Percentiles rank a stretch among this genome's conserved stretches.
phyloP scores from a whole-genome alignment of 2,888 invertebrate species.

The Odontocolon sp. region DNA sequence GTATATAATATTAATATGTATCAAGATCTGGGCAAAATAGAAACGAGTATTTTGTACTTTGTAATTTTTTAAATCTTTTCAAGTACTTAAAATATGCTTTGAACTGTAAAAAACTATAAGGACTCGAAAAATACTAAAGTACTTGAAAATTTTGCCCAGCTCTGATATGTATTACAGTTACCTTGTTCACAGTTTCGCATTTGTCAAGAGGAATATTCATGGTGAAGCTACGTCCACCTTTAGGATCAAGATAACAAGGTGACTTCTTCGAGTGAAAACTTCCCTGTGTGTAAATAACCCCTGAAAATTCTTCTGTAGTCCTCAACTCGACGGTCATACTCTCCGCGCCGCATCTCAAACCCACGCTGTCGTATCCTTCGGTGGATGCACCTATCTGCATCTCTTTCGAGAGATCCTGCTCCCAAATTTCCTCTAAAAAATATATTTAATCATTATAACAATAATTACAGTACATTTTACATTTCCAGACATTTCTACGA shows the following conservation, averaged over 20 bases:
- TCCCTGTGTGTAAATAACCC: slow-evolving; percentile 85
- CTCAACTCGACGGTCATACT: slow-evolving; percentile 82
- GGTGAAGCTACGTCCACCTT: slow-evolving; percentile 80
- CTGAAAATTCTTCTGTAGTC: slow-evolving; percentile 83
- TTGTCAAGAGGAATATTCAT: slow-evolving; percentile 83
- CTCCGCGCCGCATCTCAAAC: slow-evolving; percentile 83
- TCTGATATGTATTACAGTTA: too few species aligned
- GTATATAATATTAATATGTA: neutral
- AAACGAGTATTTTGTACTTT: too few species aligned
- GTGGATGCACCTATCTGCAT: slow-evolving; percentile 84
- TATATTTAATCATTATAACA: neutral
- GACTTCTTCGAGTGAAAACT: slow-evolving; percentile 83
- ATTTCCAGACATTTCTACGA: too few species aligned
- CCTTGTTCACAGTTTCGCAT: slow-evolving; percentile 83
- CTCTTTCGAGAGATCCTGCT: slow-evolving; percentile 83
- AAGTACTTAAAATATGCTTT: too few species aligned
- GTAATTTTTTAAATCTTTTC: too few species aligned
- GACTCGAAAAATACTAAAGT: too few species aligned
- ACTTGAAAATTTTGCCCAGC: too few species aligned
- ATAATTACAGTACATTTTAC: too few species aligned
- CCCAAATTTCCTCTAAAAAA: slow-evolving; percentile 79
- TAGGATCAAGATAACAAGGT: slow-evolving; percentile 83
- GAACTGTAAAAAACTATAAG: too few species aligned
- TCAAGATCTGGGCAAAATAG: too few species aligned
- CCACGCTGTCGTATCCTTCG: slow-evolving; percentile 83